These are phyloP conservation scores for Discoglossus pictus DNA, from an alignment of 2,797 vertebrate genomes.

Conservation along the genomic window DNA sequence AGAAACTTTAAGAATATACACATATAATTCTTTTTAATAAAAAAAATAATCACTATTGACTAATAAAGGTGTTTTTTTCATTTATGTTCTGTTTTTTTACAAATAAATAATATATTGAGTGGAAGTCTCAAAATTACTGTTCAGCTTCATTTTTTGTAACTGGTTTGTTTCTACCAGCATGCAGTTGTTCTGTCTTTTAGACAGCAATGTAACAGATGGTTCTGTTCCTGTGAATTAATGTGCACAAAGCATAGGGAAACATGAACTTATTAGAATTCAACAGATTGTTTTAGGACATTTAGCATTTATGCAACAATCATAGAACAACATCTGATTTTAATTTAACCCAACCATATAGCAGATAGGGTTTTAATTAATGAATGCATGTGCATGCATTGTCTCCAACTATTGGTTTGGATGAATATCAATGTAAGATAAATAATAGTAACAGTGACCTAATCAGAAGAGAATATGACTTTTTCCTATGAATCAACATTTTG, in stretches of 20 bases:
- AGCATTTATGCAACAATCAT: slow-evolving; percentile 47
- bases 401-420: slow-evolving; percentile 24
- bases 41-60: background rate
- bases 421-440: slow-evolving; percentile 18
- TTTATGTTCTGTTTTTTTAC: background rate
- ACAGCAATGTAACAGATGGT: slow-evolving; percentile 46
- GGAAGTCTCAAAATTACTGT: background rate
- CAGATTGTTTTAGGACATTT: slow-evolving; percentile 52
- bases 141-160: slow-evolving; percentile 10
- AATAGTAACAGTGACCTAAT: slow-evolving; percentile 19
- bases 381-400: slow-evolving; percentile 41
- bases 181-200: slow-evolving; percentile 29
- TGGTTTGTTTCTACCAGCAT: slow-evolving; percentile 21
- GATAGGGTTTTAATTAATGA: slow-evolving; percentile 46
- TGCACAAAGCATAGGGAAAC: slow-evolving; percentile 48
- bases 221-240: slow-evolving; percentile 51
- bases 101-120: slow-evolving; percentile 1
- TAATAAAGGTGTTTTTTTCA: background rate
- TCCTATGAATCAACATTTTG: background rate
- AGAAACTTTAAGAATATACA: no score
- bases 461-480: slow-evolving; percentile 17
- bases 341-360: slow-evolving; percentile 46
- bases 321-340: slow-evolving; percentile 47
- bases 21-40: no score
- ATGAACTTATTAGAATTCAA: slow-evolving; percentile 52